phyloP scores from a whole-genome alignment of 2,113 vertebrate genomes.

The Phrynosoma blainvillii region DNA sequence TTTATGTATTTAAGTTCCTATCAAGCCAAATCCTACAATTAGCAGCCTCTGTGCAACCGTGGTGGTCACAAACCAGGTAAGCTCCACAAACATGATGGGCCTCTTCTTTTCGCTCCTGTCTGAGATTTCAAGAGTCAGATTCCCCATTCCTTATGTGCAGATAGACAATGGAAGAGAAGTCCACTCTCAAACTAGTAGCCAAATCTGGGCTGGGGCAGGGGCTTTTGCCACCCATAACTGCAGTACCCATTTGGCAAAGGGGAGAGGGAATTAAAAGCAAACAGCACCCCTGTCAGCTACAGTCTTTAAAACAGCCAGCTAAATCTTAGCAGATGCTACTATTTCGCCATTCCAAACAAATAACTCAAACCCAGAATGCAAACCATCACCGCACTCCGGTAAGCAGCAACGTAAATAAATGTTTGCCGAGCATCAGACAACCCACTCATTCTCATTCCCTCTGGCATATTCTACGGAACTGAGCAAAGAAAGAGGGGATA shows the following conservation, averaged over 20 bases:
- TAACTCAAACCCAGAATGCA: not conserved
- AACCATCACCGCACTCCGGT: slow-evolving; percentile 37
- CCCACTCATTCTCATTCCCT: accelerated
- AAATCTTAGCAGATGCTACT: slow-evolving; percentile 32
- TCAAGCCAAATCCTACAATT: not conserved
- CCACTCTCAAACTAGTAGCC: too few species aligned
- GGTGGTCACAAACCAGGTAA: not conserved
- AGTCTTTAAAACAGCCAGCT: not conserved
- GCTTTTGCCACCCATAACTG: too few species aligned
- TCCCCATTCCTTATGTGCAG: too few species aligned
- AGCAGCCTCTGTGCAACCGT: not conserved
- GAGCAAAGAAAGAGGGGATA: not conserved
- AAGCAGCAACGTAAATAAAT: slow-evolving; percentile 20
- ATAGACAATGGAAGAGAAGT: too few species aligned
- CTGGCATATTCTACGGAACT: not conserved
- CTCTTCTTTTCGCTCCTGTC: not conserved
- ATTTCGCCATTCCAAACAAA: slow-evolving; percentile 15
- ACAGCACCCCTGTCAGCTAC: not conserved
- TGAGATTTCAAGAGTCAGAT: too few species aligned
- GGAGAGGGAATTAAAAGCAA: not conserved
- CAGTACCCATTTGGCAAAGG: too few species aligned
- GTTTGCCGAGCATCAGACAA: slow-evolving; percentile 15
- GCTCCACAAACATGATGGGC: not conserved
- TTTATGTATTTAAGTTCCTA: too few species aligned
- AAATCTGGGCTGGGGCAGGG: too few species aligned